Evolutionary conservation across 2,888 invertebrate species (phyloP).

Genomic region (Metallyticus violacea): DNA sequence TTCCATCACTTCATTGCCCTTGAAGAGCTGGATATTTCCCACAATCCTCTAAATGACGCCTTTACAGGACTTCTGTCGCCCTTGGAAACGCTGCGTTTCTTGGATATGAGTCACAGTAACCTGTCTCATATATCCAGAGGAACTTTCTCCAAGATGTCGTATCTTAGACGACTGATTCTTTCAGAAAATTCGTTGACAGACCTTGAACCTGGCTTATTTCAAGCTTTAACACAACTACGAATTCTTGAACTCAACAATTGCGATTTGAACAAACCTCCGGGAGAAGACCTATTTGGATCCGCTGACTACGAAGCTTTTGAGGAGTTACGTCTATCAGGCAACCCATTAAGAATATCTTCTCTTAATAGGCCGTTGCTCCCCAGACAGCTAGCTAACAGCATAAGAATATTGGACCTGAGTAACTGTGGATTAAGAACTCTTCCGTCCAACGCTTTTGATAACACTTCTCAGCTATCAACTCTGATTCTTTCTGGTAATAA

Average conservation of each 20-base stretch:
- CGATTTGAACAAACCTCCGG: conserved; percentile 60
- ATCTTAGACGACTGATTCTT: conserved; percentile 61
- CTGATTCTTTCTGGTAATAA: conserved; percentile 57
- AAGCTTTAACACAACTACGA: conserved; percentile 63
- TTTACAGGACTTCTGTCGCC: conserved; percentile 64
- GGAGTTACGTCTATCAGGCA: conserved; percentile 65
- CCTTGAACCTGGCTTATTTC: conserved; percentile 64
- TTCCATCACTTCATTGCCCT: conserved; percentile 65
- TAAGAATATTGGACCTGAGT: conserved; percentile 60
- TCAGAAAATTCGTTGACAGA: conserved; percentile 67
- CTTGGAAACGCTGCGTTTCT: conserved; percentile 61
- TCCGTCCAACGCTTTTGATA: conserved; percentile 58
- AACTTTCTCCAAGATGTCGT: conserved; percentile 66
- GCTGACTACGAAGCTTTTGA: conserved; percentile 61
- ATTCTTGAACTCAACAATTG: conserved; percentile 67
- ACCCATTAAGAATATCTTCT: conserved; percentile 58
- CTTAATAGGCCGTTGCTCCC: conserved; percentile 61
- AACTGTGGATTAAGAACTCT: conserved; percentile 61
- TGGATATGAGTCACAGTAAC: conserved; percentile 72
- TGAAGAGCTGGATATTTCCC: conserved; percentile 66
- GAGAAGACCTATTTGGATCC: conserved; percentile 64
- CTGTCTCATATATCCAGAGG: conserved; percentile 62
- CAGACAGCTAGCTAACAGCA: conserved; percentile 59
- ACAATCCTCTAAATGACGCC: conserved; percentile 66
- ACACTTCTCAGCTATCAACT: conserved; percentile 62